Evolutionary conservation across 2,797 vertebrate species (phyloP).

Genomic region (Coranthus polyacanthus): DNA sequence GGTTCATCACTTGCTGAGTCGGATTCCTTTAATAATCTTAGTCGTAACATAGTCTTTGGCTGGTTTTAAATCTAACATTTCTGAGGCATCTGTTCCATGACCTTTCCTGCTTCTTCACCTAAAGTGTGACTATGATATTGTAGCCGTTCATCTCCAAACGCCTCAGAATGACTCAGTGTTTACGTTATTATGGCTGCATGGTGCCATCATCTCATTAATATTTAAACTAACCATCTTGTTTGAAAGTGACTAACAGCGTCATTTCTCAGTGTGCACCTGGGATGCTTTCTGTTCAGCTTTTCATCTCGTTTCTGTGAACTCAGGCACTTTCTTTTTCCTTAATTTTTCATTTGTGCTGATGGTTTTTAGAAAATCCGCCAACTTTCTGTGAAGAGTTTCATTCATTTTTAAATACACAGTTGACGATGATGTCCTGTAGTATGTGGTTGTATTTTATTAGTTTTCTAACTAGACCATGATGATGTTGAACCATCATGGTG

Average conservation of each 20-base stretch:
- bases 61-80: too few relatives aligned
- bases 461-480: too few relatives aligned
- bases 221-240: constrained; percentile 47
- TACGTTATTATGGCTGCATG: background rate
- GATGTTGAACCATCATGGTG: too few relatives aligned
- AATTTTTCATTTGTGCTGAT: constrained; percentile 28
- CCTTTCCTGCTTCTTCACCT: constrained; percentile 1
- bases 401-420: constrained; percentile 6
- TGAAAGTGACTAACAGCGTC: constrained; percentile 30
- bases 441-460: background rate
- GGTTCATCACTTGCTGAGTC: background rate
- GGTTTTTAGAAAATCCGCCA: constrained; percentile 25
- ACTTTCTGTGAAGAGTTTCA: constrained; percentile 24
- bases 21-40: background rate
- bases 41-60: too few relatives aligned
- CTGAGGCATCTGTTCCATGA: too few relatives aligned
- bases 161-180: constrained; percentile 36
- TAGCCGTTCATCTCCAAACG: background rate
- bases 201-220: constrained; percentile 37
- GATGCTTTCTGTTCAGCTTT: constrained; percentile 20
- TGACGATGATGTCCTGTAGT: background rate
- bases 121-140: too few relatives aligned
- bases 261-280: constrained; percentile 13
- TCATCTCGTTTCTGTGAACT: constrained; percentile 26
- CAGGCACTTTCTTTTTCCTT: constrained; percentile 16